phyloP scores from a whole-genome alignment of 2,888 invertebrate species.

The Brenthis hecate region DNA sequence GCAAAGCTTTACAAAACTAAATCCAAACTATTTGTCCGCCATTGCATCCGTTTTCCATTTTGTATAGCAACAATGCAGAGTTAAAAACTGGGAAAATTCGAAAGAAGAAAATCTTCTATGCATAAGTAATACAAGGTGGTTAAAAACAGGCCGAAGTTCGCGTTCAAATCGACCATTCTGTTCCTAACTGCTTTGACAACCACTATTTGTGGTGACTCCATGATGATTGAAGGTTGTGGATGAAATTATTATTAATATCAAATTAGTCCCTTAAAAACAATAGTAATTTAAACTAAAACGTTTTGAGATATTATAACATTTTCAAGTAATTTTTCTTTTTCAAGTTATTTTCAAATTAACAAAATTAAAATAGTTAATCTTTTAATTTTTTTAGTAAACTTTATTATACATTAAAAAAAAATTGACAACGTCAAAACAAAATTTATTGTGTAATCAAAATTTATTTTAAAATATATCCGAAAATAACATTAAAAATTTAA shows the following conservation, averaged over 20 bases:
- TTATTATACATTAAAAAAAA: too few species aligned
- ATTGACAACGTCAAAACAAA: too few species aligned
- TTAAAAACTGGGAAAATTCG: conserved; percentile 43
- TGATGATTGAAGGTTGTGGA: conserved; percentile 15
- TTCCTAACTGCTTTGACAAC: conserved; percentile 55
- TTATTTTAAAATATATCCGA: too few species aligned
- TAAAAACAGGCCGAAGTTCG: conserved; percentile 49
- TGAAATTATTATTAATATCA: not conserved
- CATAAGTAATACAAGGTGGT: conserved; percentile 49
- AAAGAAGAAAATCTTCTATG: conserved; percentile 49
- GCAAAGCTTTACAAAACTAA: conserved; percentile 31
- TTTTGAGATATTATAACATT: too few species aligned
- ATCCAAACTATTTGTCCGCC: conserved; percentile 36
- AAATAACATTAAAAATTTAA: too few species aligned
- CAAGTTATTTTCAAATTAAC: too few species aligned
- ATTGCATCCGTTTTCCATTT: conserved; percentile 36
- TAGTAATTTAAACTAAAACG: too few species aligned
- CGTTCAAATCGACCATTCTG: conserved; percentile 57
- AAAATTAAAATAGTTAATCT: too few species aligned
- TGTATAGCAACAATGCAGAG: conserved; percentile 39
- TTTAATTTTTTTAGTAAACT: too few species aligned
- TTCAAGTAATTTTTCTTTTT: too few species aligned
- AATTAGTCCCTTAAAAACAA: too few species aligned
- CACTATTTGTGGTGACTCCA: conserved; percentile 34
- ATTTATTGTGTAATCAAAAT: too few species aligned